Conservation (phyloP, 2,113 vertebrate genomes). For the Platysternon megacephalum region DNA sequence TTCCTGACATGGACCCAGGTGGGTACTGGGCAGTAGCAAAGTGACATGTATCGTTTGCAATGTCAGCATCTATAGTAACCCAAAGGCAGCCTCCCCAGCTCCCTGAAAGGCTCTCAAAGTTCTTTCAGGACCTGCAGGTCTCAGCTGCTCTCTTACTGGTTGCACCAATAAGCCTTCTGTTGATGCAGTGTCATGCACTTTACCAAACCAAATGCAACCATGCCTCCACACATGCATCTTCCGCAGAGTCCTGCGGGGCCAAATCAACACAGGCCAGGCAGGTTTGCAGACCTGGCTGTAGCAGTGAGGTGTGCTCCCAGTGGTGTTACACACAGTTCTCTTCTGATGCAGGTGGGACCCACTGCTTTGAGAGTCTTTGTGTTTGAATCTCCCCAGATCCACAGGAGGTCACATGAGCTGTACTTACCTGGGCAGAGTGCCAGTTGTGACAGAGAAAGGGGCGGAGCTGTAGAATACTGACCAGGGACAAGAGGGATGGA, state of each 20-base stretch:
- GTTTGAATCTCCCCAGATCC: background rate
- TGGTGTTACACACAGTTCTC: background rate
- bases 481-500: background rate
- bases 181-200: conserved; percentile 24
- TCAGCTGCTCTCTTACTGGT: background rate
- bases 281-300: background rate
- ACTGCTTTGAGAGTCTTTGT: background rate
- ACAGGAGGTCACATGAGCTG: background rate
- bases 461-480: background rate
- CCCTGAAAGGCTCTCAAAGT: background rate
- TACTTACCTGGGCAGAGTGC: background rate
- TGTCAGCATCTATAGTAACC: background rate
- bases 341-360: background rate
- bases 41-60: background rate
- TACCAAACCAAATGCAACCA: background rate
- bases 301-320: background rate
- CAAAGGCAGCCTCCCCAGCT: background rate
- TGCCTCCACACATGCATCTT: background rate
- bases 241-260: background rate
- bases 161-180: background rate
- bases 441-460: background rate
- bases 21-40: background rate
- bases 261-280: background rate
- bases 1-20: background rate
- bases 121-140: background rate